Percentiles rank a stretch among this genome's conserved stretches.
Evolutionary conservation across 1,140 invertebrate species (phyloP).

Genomic region (Drosophila burlai): DNA sequence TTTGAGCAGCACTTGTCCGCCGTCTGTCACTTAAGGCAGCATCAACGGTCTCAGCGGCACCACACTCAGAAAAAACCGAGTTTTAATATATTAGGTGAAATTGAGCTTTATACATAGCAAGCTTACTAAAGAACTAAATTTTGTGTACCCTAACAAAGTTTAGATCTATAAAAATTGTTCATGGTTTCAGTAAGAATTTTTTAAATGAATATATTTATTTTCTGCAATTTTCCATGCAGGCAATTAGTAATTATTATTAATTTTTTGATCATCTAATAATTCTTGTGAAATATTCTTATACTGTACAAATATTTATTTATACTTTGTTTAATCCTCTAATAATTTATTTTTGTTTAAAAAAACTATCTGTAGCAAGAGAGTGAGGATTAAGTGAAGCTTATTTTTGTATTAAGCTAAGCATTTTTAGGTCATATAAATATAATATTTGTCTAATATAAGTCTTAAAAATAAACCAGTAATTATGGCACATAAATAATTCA

Average conservation of each 20-base stretch:
- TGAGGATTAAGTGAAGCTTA: neutral
- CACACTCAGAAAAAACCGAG: neutral
- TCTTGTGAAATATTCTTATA: neutral
- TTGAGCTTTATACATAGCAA: neutral
- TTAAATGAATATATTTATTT: neutral
- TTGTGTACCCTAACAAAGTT: neutral
- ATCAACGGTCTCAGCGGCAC: constrained; percentile 26
- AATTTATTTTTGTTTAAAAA: neutral
- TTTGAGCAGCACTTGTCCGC: constrained; percentile 71
- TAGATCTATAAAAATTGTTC: neutral
- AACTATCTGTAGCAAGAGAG: neutral
- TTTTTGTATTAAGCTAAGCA: neutral
- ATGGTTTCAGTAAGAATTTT: neutral
- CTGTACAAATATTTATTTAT: neutral
- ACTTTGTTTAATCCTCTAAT: neutral
- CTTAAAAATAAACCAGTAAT: neutral
- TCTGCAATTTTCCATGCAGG: neutral
- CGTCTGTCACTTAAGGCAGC: constrained; percentile 64
- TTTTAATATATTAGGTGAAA: neutral
- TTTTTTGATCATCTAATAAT: neutral
- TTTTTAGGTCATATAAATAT: neutral
- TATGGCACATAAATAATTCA: neutral
- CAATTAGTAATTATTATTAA: too few relatives aligned
- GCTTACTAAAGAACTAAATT: neutral
- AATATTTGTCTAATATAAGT: too few relatives aligned